Percentiles rank a stretch among this genome's conserved stretches.
Conservation (phyloP, 2,888 invertebrate species). For the Drosophila vallismaia region DNA sequence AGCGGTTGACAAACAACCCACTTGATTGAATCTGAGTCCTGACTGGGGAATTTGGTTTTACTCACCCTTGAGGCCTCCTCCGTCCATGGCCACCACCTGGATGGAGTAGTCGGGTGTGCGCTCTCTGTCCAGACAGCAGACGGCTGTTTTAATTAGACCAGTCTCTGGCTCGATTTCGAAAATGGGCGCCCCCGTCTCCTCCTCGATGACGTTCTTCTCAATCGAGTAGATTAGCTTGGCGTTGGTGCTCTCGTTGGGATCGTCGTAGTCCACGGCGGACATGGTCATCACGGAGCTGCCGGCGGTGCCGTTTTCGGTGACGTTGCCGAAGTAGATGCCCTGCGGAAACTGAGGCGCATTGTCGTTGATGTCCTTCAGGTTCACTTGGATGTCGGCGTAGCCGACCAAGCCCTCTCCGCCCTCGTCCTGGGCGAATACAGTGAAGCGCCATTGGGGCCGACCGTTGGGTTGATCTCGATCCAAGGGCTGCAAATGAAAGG, state of each 20-base stretch:
- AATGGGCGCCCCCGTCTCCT: conserved; percentile 97
- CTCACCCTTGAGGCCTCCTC: conserved; percentile 95
- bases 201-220: conserved; percentile 97
- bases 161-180: conserved; percentile 98
- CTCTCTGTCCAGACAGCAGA: conserved; percentile 96
- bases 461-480: conserved; percentile 98
- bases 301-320: conserved; percentile 98
- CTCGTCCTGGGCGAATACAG: conserved; percentile 97
- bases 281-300: conserved; percentile 99
- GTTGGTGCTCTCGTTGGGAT: conserved; percentile 97
- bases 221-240: conserved; percentile 97
- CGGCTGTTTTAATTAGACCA: conserved; percentile 96
- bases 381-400: conserved; percentile 98
- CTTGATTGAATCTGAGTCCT: conserved; percentile 4
- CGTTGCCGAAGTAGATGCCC: conserved; percentile 96
- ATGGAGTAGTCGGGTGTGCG: conserved; percentile 97
- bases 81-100: conserved; percentile 97
- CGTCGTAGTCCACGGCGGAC: conserved; percentile 98
- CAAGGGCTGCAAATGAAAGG: conserved; percentile 87
- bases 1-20: conserved; percentile 7
- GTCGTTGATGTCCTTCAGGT: conserved; percentile 98
- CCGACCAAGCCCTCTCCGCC: conserved; percentile 97
- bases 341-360: conserved; percentile 98
- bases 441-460: conserved; percentile 96
- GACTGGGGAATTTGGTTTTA: not conserved